Evolutionary conservation across 2,113 vertebrate species (phyloP).

Genomic region (Oncorhynchus kisutch): DNA sequence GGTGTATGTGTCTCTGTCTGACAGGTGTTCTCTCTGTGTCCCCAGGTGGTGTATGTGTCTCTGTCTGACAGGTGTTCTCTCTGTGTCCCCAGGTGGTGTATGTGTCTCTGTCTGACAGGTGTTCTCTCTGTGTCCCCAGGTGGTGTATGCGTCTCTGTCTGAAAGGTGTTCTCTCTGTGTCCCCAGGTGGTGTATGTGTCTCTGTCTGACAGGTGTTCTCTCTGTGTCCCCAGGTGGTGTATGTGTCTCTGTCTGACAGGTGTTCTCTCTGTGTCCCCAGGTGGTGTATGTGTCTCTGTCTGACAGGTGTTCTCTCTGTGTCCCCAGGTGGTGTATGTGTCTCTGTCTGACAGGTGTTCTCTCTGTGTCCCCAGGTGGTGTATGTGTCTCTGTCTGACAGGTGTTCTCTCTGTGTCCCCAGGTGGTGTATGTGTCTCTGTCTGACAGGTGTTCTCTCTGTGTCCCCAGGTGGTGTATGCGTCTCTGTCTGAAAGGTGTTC

Average conservation of each 20-base stretch:
- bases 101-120: slow-evolving; percentile 64
- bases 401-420: slow-evolving; percentile 43
- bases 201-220: slow-evolving; percentile 39
- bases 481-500: slow-evolving; percentile 49
- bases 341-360: slow-evolving; percentile 45
- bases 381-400: slow-evolving; percentile 72
- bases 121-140: slow-evolving; percentile 59
- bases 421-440: slow-evolving; percentile 81
- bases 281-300: slow-evolving; percentile 78
- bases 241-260: slow-evolving; percentile 67
- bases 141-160: slow-evolving; percentile 77
- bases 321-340: slow-evolving; percentile 80
- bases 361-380: slow-evolving; percentile 69
- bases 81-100: slow-evolving; percentile 75
- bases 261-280: slow-evolving; percentile 56
- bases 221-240: slow-evolving; percentile 74
- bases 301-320: background rate
- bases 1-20: slow-evolving; percentile 74
- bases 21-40: background rate
- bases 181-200: slow-evolving; percentile 81
- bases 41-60: slow-evolving; percentile 81
- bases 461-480: slow-evolving; percentile 80
- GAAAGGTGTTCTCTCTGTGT: background rate
- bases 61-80: slow-evolving; percentile 39
- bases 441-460: background rate